Evolutionary conservation across 2,888 invertebrate species (phyloP), one percentile per base, ranked within the genome.

Genomic region (Tiliacea citrago): DNA sequence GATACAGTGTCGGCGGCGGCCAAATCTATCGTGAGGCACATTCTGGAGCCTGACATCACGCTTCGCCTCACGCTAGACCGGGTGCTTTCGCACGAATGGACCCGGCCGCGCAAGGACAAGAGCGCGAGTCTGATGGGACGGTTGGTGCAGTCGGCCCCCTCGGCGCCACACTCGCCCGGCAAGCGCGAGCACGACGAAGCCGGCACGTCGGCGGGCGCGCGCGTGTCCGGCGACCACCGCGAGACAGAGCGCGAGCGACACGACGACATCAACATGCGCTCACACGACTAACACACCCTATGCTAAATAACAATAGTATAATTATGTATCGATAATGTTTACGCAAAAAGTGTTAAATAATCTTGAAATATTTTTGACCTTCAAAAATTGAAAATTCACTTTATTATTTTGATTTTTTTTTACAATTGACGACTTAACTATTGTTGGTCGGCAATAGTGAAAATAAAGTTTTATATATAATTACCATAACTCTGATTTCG

Each of bases 41-140:
- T 99, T 81, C 94, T 99, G 76, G 99, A 99, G 92, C 99, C 99
- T 0, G 98, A 99, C 89, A 97, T 98, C 60, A 98, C 98, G 35
- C 96, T 97, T 77, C 97, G 99, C 76, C 95, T 98, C 87, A 98
- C 98, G 35, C 93, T 98, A 84, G 98, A 98, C 83, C 97, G 98
- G 77, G 97, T 98, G 73, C 93, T 98, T 73, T 97, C 97, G 68
- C 98, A 98, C 91, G 98, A 98, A 84, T 98, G 98, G 98, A 96
- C 98, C 65, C 95, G 97, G 84, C 97, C 96, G 58, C 96, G 97
- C 60, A 97, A 97, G 90, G 97, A 97, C 79, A 97, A 97, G 91
- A 95, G 96, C 71, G 96, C 97, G 24, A 97, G 97, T 81, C 91
- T 97, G 68, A 96, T 97, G 90, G 97, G 97, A 45, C 94, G 97